phyloP scores from a whole-genome alignment of 1,140 invertebrate genomes.

The Charaxes varanes region DNA sequence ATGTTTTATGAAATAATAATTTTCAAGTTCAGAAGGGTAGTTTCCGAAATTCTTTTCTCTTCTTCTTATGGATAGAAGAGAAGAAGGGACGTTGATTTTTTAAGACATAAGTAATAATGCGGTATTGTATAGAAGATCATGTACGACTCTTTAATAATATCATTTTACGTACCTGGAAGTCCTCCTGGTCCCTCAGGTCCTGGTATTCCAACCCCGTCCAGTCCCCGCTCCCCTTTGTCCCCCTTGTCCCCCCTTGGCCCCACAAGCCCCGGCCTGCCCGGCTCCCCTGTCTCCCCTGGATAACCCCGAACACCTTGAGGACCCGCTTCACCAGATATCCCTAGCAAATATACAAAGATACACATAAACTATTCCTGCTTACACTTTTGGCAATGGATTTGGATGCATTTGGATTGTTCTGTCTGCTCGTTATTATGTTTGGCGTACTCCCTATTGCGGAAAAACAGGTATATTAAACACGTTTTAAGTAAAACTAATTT shows the following conservation, averaged over 20 bases:
- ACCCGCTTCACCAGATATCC: constrained; percentile 42
- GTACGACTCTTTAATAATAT: too few species aligned
- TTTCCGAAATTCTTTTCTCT: too few species aligned
- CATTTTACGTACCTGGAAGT: constrained; percentile 70
- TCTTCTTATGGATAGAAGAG: too few species aligned
- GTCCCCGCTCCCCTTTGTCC: constrained; percentile 82
- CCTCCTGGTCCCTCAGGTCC: constrained; percentile 81
- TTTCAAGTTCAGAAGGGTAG: too few species aligned
- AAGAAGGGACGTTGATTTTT: background rate
- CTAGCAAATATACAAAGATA: constrained; percentile 30
- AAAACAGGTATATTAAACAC: too few species aligned
- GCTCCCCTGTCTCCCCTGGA: constrained; percentile 77
- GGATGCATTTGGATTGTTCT: too few species aligned
- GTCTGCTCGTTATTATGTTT: background rate
- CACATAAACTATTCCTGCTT: too few species aligned
- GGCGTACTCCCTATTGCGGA: background rate
- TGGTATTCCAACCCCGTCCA: constrained; percentile 79
- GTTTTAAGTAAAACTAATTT: too few species aligned
- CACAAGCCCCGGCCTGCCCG: constrained; percentile 74
- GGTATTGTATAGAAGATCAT: too few species aligned
- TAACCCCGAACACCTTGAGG: constrained; percentile 75
- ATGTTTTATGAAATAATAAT: constrained; percentile 26
- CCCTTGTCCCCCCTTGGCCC: constrained; percentile 79
- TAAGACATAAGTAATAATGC: background rate
- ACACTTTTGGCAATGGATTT: too few species aligned